These are phyloP conservation scores for Holcopasites calliopsidis DNA, from an alignment of 1,140 invertebrate genomes.

Conservation along the genomic window DNA sequence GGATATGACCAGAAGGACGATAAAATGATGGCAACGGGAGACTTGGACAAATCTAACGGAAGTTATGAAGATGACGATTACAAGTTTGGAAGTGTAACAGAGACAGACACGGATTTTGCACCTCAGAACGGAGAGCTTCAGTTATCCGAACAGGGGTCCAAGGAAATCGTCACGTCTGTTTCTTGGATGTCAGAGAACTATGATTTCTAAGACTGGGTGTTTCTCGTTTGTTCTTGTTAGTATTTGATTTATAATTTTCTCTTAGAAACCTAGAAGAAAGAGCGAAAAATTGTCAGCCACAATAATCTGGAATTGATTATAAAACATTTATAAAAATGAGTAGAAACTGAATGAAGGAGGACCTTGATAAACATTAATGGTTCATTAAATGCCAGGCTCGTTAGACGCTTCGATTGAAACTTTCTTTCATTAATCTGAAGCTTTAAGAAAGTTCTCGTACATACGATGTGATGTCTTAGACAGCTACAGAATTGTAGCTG, in stretches of 20 bases:
- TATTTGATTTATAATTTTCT: background rate
- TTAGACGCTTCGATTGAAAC: background rate
- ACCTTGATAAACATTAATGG: background rate
- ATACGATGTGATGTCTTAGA: background rate
- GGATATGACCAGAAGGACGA: conserved; percentile 30
- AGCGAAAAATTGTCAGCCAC: background rate
- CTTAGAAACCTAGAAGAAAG: background rate
- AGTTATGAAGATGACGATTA: conserved; percentile 17
- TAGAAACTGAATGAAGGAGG: conserved; percentile 4
- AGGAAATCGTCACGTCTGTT: conserved; percentile 57
- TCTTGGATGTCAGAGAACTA: conserved; percentile 68
- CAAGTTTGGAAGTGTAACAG: conserved; percentile 1
- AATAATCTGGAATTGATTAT: background rate
- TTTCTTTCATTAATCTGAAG: background rate
- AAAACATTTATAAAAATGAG: background rate
- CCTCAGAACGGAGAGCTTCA: conserved; percentile 40
- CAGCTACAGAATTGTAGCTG: too few species aligned
- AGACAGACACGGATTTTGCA: conserved; percentile 57
- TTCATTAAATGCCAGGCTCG: background rate
- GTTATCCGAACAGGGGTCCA: conserved; percentile 58
- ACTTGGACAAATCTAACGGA: conserved; percentile 32
- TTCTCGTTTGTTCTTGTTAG: background rate
- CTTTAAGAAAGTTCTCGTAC: background rate
- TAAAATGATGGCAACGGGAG: conserved; percentile 39
- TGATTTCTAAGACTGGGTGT: conserved; percentile 49